phyloP scores from a whole-genome alignment of 2,888 invertebrate genomes.

The Acleris cristana region DNA sequence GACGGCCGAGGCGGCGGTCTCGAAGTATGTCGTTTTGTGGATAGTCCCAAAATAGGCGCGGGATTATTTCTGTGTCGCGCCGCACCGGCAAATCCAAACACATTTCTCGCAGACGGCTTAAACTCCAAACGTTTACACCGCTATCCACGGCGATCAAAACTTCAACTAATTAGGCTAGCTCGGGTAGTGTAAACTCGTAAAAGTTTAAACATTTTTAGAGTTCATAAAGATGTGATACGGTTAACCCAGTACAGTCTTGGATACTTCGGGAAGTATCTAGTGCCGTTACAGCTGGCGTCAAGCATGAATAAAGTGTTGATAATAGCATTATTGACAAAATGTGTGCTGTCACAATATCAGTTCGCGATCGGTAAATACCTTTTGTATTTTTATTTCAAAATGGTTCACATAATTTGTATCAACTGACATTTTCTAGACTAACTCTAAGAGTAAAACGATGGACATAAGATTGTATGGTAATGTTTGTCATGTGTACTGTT shows the following conservation, averaged over 20 bases:
- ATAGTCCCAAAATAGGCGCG: conserved; percentile 75
- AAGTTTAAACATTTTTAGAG: conserved; percentile 45
- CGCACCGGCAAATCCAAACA: conserved; percentile 72
- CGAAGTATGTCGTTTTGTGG: conserved; percentile 80
- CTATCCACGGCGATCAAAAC: conserved; percentile 56
- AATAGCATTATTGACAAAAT: conserved; percentile 52
- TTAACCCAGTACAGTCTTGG: conserved; percentile 25
- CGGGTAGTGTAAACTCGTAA: conserved; percentile 52
- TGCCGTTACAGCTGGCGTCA: conserved; percentile 24
- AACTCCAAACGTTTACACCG: conserved; percentile 61
- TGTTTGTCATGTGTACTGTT: too few relatives aligned
- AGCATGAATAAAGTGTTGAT: conserved; percentile 54
- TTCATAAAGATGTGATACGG: conserved; percentile 41
- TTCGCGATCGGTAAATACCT: conserved; percentile 58
- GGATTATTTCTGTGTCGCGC: conserved; percentile 79
- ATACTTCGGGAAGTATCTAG: conserved; percentile 35
- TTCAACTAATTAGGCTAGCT: conserved; percentile 54
- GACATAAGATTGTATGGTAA: too few relatives aligned
- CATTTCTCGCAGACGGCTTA: conserved; percentile 62
- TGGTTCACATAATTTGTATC: neutral
- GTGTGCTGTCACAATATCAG: conserved; percentile 47
- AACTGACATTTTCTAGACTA: too few relatives aligned
- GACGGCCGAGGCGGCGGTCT: conserved; percentile 51
- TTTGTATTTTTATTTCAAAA: neutral
- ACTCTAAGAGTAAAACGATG: too few relatives aligned